Evolutionary conservation across 1,140 invertebrate genomes (phyloP).

Genomic region (Agraylea sexmaculata): DNA sequence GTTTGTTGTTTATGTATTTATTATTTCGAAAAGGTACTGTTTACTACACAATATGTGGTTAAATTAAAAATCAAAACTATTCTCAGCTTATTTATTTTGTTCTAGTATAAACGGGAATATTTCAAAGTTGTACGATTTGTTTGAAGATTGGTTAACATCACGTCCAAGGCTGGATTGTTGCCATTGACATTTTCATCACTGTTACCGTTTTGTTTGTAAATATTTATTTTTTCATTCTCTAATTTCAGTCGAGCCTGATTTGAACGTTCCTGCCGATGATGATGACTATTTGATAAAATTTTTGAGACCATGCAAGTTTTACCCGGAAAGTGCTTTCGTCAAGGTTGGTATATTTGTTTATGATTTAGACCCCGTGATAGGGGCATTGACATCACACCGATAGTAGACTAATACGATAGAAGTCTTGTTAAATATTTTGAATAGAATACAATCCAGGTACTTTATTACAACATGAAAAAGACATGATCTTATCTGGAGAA

Average conservation of each 20-base stretch:
- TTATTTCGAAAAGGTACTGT: constrained; percentile 9
- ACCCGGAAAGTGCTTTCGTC: constrained; percentile 61
- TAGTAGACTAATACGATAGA: background rate
- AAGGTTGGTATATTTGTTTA: constrained; percentile 42
- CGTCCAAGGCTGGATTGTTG: too few species aligned
- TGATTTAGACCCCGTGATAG: background rate
- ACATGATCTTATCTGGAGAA: background rate
- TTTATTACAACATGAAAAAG: background rate
- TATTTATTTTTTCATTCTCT: constrained; percentile 23
- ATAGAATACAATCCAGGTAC: constrained; percentile 1
- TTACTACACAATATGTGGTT: constrained; percentile 1
- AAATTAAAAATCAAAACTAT: too few species aligned
- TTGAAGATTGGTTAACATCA: too few species aligned
- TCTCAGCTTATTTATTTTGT: too few species aligned
- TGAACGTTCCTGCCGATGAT: constrained; percentile 53
- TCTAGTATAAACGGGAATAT: too few species aligned
- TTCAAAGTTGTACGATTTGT: too few species aligned
- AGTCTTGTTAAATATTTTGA: background rate
- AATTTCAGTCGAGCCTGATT: constrained; percentile 53
- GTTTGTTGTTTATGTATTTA: constrained; percentile 5
- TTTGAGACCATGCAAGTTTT: constrained; percentile 67
- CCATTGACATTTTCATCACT: too few species aligned
- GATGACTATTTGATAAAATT: constrained; percentile 67
- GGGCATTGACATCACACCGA: background rate
- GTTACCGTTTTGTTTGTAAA: constrained; percentile 1